Percentiles rank a stretch among this genome's conserved stretches.
phyloP scores from a whole-genome alignment of 37 sponge, comb jelly and placozoan species.

The Ianthella basta region DNA sequence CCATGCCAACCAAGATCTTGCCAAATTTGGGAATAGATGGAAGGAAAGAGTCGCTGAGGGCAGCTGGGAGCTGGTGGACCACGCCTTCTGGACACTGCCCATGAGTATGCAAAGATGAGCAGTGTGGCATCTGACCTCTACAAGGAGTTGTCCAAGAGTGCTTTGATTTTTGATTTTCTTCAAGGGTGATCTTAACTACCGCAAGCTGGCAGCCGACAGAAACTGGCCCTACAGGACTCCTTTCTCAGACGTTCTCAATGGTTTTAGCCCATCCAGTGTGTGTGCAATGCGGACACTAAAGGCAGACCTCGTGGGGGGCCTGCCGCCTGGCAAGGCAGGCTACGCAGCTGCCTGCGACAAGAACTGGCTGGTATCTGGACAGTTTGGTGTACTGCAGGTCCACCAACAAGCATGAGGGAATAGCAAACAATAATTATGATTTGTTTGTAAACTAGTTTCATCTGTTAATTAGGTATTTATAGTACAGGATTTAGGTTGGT shows the following conservation, averaged over 20 bases:
- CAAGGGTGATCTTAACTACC: slow-evolving; percentile 99
- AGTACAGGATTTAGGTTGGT: too few species aligned
- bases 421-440: background rate
- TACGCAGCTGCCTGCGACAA: slow-evolving; percentile 64
- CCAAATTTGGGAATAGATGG: slow-evolving; percentile 69
- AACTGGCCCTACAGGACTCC: slow-evolving; percentile 88
- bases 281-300: slow-evolving; percentile 94
- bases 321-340: slow-evolving; percentile 66
- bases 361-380: slow-evolving; percentile 89
- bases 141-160: slow-evolving; percentile 47
- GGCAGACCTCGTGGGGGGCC: slow-evolving; percentile 93
- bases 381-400: slow-evolving; percentile 86
- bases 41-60: slow-evolving; percentile 51
- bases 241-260: slow-evolving; percentile 78
- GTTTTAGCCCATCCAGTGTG: slow-evolving; percentile 85
- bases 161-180: slow-evolving; percentile 84
- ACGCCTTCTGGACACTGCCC: slow-evolving; percentile 94
- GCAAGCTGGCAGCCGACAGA: slow-evolving; percentile 93
- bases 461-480: too few species aligned
- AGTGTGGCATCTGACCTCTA: slow-evolving; percentile 85
- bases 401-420: background rate
- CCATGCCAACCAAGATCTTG: slow-evolving; percentile 33
- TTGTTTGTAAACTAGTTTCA: too few species aligned
- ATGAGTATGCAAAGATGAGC: slow-evolving; percentile 89
- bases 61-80: slow-evolving; percentile 59